Base-by-base conservation (phyloP, 2,888 invertebrate genomes). In the Acleris sparsana region DNA sequence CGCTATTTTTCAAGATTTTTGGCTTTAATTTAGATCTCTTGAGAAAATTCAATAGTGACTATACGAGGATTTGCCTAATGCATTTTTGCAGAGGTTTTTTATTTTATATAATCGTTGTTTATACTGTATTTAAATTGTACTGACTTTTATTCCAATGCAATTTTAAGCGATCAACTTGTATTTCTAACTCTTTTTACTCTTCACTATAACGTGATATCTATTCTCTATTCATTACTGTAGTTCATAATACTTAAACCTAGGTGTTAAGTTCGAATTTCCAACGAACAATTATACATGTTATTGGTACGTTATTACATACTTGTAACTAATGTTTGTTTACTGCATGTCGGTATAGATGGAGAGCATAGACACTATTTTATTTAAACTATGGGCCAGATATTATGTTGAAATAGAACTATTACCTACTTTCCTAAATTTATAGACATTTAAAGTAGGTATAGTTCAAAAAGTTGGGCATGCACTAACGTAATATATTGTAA, bases 181-280 rank as follows among this genome's bases (percentile, higher is more conserved):
- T 62, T 67, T 68, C 60, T 43, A 33, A 61, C 63, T 70, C 52
- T 68, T 52, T 49, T 57, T 39, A 72, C 17, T 85, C 82, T 88
- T 85, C 84, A 80, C 82, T 83, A 83, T 79, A 83, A 82, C 87
- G 88, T 88, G 88, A 90, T 90, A 88, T 89, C 87, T 88, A 72
- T 75, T 66, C 52, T 66, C 56, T 61, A 66, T 56, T 61, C 18
- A 18, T 46, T 74, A 75, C 73, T 60, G 79, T 84, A 87, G 79
- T 79, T 81, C 84, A 82, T 79, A 80, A 75, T 87, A 84, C 79
- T 67, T 86, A 87, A 80, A 73, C 72, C 55, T 83, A 83, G 68
- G 29, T 71, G 67, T 76, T 87, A 84, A 80, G 77, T 79, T 78
- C 74, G 80, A 72, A 79, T 83, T 86, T 87, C 79, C 86, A 89